Evolutionary conservation across 1,140 invertebrate species (phyloP).

Genomic region (Harlomillsia oculata): DNA sequence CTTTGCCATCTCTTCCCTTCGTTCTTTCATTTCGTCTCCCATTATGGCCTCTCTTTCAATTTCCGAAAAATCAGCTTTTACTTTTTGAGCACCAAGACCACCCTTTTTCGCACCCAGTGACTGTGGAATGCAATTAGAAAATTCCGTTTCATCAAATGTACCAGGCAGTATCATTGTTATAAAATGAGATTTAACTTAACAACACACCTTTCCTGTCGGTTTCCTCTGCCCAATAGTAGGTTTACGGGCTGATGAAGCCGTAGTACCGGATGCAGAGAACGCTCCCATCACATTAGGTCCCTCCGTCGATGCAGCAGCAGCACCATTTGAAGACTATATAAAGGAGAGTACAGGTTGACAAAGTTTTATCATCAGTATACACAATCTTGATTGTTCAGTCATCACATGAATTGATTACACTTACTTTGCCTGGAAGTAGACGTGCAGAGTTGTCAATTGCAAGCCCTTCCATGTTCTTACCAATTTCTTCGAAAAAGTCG

Average conservation of each 20-base stretch:
- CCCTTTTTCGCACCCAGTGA: conserved; percentile 75
- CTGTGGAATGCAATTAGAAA: conserved; percentile 1
- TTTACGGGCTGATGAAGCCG: conserved; percentile 48
- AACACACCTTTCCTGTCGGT: conserved; percentile 48
- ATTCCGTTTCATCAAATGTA: neutral
- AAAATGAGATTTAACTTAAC: conserved; percentile 29
- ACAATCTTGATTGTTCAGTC: conserved; percentile 10
- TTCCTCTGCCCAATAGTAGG: conserved; percentile 61
- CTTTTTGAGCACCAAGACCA: conserved; percentile 91
- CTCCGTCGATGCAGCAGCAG: neutral
- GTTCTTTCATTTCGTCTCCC: conserved; percentile 60
- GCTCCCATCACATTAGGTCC: conserved; percentile 47
- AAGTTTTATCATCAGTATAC: neutral
- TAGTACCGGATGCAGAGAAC: conserved; percentile 37
- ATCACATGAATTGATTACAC: conserved; percentile 10
- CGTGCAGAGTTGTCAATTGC: conserved; percentile 21
- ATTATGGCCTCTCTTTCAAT: conserved; percentile 80
- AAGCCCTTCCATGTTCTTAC: neutral
- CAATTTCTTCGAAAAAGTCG: conserved; percentile 68
- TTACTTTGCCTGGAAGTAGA: conserved; percentile 22
- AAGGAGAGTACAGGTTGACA: no score
- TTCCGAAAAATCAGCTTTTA: conserved; percentile 90
- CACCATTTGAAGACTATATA: neutral
- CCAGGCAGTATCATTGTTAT: no score
- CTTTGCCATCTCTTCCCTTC: conserved; percentile 41